Base-by-base conservation (phyloP, 1,140 invertebrate genomes). In the Papilio machaon region DNA sequence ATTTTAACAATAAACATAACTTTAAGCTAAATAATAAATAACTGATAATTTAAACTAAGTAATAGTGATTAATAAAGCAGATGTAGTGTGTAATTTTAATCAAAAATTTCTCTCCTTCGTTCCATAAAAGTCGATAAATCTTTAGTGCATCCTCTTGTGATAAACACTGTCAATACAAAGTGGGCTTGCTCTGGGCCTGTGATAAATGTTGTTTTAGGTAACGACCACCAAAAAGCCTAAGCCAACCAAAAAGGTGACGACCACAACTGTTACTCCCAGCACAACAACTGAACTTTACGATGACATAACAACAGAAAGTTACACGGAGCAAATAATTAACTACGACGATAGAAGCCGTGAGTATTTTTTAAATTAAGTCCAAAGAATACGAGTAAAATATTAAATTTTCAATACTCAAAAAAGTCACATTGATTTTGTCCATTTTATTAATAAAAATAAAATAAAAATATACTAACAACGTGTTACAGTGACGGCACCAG, bases 271-370 rank as follows among this genome's bases (percentile, higher is more conserved):
- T 6, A 81, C 90, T 10, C 89, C 95, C 8, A 90, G 91, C 0
- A 91, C 90, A 17, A 84, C 88, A 30, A 90, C 90, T 2, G 89
- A 91, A 64, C 80, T 88, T 43, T 17, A 85, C 81, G 95, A 96
- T 15, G 95, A 96, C 17, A 89, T 95, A 35, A 95, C 95, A n/a
- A 94, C 94, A 0, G 95, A 95, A 84, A 88, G 88, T 15, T 92
- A 90, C 52, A 89, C 88, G n/a, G 95, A 95, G 49, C 92, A 93
- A 82, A 91, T 91, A 74, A 90, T 95, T n/a, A 91, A 95, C 82
- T 95, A 95, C 38, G 95, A 96, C 80, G 96, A 96, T 81, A 96
- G 95, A 91, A 96, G 96, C 91, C 95, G 97, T 97, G 95, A 96
- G 96, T 95, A 82, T 67, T 80, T 74, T 85, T 80, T 52, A 73